These are phyloP conservation scores for Pelobates cultripes DNA, from an alignment of 2,797 vertebrate species.

Conservation along the genomic window DNA sequence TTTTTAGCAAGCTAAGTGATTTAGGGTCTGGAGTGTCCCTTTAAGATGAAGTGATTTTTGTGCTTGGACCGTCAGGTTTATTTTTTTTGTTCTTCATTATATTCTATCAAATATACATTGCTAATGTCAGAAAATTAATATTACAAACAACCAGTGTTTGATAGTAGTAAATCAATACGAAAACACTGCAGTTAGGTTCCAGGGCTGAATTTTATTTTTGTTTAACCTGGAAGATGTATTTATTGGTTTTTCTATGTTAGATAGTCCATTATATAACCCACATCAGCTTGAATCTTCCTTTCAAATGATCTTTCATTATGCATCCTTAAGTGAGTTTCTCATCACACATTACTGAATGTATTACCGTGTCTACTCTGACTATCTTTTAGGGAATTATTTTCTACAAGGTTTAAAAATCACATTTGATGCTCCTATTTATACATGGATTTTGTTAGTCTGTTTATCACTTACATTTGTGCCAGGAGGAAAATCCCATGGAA, in stretches of 20 bases:
- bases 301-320: slow-evolving; percentile 3
- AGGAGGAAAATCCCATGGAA: neutral
- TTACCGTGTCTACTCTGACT: neutral
- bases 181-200: neutral
- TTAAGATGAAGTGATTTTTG: too few species aligned
- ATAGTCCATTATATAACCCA: slow-evolving; percentile 13
- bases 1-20: too few species aligned
- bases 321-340: slow-evolving; percentile 12
- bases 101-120: too few species aligned
- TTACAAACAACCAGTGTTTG: too few species aligned
- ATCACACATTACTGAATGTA: slow-evolving; percentile 15
- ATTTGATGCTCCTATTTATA: neutral
- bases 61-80: too few species aligned
- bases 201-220: neutral
- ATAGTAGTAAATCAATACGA: neutral
- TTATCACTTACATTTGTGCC: neutral
- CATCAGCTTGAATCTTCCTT: slow-evolving; percentile 12
- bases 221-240: neutral
- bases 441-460: neutral
- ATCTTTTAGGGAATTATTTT: slow-evolving; percentile 13
- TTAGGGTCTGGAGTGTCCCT: too few species aligned
- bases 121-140: too few species aligned
- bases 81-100: too few species aligned
- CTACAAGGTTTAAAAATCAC: neutral
- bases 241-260: neutral